Base-by-base conservation (phyloP, 1,140 invertebrate genomes). In the Goniozus legneri region DNA sequence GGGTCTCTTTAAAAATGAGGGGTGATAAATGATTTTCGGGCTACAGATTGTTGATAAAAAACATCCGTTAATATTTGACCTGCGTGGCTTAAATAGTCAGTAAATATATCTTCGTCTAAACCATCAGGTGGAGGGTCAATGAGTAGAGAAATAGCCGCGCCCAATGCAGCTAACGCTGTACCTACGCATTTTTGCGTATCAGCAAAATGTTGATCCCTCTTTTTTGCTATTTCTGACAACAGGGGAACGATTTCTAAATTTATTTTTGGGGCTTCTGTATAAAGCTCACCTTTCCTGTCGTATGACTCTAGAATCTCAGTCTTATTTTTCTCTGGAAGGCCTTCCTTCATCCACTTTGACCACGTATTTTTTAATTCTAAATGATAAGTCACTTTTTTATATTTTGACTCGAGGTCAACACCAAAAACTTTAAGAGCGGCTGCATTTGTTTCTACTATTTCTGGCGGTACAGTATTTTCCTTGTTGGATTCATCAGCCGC, bases 311-410 rank as follows among this genome's bases (percentile, higher is more conserved):
- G 30, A 22, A 58, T 54, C 7, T 45, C 37, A 45, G 50, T 57
- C 30, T 57, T 51, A 2, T 54, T 57, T 21, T 51, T 57, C 36
- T 57, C 48, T 33, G 52, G 51, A 13, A 50, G 31, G 8, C 51
- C 52, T 34, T 58, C 37, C n/a, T 34, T 48, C n/a, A 39, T 54
- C 47, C 51, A 51, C 19, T 54, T 57, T 24, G 39, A 12, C 55
- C 55, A 57, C n/a, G 44, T 55, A 21, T 52, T 49, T 12, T 32
- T 41, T 15, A 56, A 20, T 19, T 52, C 42, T 19, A 49, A 42
- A 20, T 55, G 53, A 43, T 49, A 49, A 22, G 42, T 46, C 6
- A 54, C 36, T 10, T 46, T 24, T 43, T 50, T 50, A 12, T 7
- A 27, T 12, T 27, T 27, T 27, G 24, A 27, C 24, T 27, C 24